Conservation (phyloP, 2,113 vertebrate species). For the Romanogobio albipinnatus region DNA sequence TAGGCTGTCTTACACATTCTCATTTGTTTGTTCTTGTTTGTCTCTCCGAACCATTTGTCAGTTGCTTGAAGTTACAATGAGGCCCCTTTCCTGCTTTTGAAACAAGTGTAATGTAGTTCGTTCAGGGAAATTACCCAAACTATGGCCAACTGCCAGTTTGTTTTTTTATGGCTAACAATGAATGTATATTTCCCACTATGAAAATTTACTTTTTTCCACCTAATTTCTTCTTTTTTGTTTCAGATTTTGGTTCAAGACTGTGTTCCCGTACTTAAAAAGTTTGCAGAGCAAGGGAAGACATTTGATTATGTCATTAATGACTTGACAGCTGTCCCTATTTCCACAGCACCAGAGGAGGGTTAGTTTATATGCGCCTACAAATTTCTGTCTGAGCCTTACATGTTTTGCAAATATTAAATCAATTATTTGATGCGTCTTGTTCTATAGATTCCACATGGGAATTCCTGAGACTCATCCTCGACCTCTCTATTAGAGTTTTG, state of each 20-base stretch:
- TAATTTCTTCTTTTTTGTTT: background rate
- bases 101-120: background rate
- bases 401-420: background rate
- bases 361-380: background rate
- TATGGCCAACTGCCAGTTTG: background rate
- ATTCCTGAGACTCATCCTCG: slow-evolving; percentile 94
- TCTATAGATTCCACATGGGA: slow-evolving; percentile 94
- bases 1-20: background rate
- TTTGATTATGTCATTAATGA: slow-evolving; percentile 99
- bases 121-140: slow-evolving; percentile 32
- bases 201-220: background rate
- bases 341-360: slow-evolving; percentile 97
- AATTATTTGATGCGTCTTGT: background rate
- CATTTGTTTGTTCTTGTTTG: background rate
- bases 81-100: slow-evolving; percentile 37
- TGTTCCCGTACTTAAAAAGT: slow-evolving; percentile 95
- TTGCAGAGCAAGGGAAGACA: slow-evolving; percentile 90
- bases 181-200: background rate
- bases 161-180: background rate
- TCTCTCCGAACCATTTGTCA: background rate
- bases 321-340: slow-evolving; percentile 95
- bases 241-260: slow-evolving; percentile 96
- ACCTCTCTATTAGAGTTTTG: slow-evolving; percentile 95
- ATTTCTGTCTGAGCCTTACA: background rate
- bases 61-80: background rate